phyloP scores from a whole-genome alignment of 2,797 vertebrate species.

The Sebastolobus alascanus region DNA sequence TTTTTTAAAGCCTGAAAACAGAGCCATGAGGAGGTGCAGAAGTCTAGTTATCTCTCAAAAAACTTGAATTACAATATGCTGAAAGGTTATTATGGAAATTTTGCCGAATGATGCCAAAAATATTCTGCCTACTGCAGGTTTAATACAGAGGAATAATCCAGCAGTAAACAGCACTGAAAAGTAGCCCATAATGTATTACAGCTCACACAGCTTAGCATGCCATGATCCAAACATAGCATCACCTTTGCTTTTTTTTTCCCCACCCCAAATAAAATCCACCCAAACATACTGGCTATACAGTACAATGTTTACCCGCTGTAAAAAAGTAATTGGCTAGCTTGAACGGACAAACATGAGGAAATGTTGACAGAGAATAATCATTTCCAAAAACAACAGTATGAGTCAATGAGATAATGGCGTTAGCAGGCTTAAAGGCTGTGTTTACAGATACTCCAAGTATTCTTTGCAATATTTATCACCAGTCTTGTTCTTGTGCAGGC shows the following conservation, averaged over 20 bases:
- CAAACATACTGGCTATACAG: conserved; percentile 41
- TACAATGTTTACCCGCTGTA: conserved; percentile 61
- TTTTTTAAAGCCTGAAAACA: no score
- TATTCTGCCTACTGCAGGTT: no score
- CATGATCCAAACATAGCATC: conserved; percentile 33
- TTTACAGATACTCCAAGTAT: conserved; percentile 48
- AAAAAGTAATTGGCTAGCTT: conserved; percentile 39
- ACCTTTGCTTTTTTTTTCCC: conserved; percentile 16
- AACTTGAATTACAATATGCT: no score
- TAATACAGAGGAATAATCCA: conserved; percentile 45
- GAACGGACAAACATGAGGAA: conserved; percentile 53
- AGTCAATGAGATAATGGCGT: conserved; percentile 58
- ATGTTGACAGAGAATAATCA: conserved; percentile 69
- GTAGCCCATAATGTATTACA: conserved; percentile 31
- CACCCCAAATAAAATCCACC: conserved; percentile 29
- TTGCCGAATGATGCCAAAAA: no score
- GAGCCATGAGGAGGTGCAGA: no score
- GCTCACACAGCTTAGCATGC: conserved; percentile 23
- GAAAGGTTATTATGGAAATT: no score
- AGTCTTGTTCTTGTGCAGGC: conserved; percentile 10
- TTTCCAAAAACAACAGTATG: conserved; percentile 54
- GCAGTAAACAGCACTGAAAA: conserved; percentile 49
- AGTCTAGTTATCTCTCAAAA: no score
- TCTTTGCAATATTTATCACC: conserved; percentile 53
- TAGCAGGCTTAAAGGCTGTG: conserved; percentile 50